A percentile compares a stretch with the other conserved stretches of the same genome.
Conservation (phyloP, 2,797 vertebrate genomes). For the Acridotheres tristis region DNA sequence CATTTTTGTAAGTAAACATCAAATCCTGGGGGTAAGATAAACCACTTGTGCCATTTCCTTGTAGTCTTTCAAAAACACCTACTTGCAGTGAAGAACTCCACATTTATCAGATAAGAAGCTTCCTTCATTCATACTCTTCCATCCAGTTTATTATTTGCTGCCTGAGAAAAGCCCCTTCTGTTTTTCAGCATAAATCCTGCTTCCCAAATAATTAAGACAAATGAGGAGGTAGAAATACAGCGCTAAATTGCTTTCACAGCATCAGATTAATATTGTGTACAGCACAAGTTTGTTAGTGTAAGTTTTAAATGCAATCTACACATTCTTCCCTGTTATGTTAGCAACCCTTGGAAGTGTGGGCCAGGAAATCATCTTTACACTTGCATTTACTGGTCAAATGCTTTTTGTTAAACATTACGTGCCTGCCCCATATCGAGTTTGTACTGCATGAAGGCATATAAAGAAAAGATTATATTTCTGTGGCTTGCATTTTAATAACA, state of each 20-base stretch:
- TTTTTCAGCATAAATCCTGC: conserved; percentile 74
- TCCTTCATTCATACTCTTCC: conserved; percentile 60
- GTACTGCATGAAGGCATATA: conserved; percentile 72
- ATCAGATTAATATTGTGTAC: conserved; percentile 75
- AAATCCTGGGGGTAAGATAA: conserved; percentile 66
- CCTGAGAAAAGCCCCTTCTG: conserved; percentile 75
- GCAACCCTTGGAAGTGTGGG: conserved; percentile 51
- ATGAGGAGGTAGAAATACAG: conserved; percentile 84
- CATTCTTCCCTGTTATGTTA: conserved; percentile 63
- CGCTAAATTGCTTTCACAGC: conserved; percentile 81
- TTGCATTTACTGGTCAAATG: conserved; percentile 59
- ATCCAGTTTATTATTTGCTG: conserved; percentile 76
- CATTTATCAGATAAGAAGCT: conserved; percentile 72
- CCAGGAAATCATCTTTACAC: conserved; percentile 51
- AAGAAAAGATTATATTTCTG: conserved; percentile 63
- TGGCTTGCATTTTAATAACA: conserved; percentile 69
- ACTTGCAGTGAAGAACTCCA: conserved; percentile 76
- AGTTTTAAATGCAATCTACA: conserved; percentile 66
- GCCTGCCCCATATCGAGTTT: conserved; percentile 65
- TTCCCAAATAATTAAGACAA: conserved; percentile 82
- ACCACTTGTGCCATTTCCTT: conserved; percentile 70
- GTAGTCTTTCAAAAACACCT: conserved; percentile 30
- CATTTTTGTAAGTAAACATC: conserved; percentile 69
- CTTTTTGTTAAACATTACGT: conserved; percentile 7
- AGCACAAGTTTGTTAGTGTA: conserved; percentile 77